Evolutionary conservation across 2,113 vertebrate species (phyloP).

Genomic region (Laticauda laticaudata): DNA sequence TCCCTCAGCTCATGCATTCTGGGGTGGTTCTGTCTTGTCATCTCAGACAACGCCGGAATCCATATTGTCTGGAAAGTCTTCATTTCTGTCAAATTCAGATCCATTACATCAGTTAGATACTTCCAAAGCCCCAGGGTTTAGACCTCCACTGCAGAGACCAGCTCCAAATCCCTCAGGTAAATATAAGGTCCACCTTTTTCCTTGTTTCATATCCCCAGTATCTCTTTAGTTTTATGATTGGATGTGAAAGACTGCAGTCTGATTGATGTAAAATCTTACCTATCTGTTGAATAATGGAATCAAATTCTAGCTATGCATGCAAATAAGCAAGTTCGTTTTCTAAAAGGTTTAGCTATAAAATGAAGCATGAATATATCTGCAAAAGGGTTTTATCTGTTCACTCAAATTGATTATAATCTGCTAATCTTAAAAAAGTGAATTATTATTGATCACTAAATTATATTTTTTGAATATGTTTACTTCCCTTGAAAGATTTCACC

Average conservation of each 20-base stretch:
- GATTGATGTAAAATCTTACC: neutral
- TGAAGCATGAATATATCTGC: neutral
- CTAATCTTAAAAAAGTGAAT: neutral
- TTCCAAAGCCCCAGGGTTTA: constrained; percentile 97
- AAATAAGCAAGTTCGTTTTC: neutral
- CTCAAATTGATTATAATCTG: neutral
- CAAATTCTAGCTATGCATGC: neutral
- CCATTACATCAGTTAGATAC: constrained; percentile 88
- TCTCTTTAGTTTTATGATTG: neutral
- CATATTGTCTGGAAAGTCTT: constrained; percentile 81
- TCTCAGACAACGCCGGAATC: constrained; percentile 86
- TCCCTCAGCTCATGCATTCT: constrained; percentile 91
- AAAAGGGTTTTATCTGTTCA: neutral
- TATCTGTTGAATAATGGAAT: neutral
- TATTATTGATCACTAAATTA: neutral
- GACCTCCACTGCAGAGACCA: constrained; percentile 90
- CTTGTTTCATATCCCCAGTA: neutral
- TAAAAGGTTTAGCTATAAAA: neutral
- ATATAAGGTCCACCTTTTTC: neutral
- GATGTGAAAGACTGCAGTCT: neutral
- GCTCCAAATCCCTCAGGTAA: constrained; percentile 91
- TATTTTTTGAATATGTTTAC: neutral
- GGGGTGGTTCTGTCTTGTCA: constrained; percentile 92
- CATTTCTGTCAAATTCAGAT: constrained; percentile 93
- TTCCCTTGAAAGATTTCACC: neutral